phyloP scores from a whole-genome alignment of 2,113 vertebrate species.

The Poeciliopsis turrubarensis region DNA sequence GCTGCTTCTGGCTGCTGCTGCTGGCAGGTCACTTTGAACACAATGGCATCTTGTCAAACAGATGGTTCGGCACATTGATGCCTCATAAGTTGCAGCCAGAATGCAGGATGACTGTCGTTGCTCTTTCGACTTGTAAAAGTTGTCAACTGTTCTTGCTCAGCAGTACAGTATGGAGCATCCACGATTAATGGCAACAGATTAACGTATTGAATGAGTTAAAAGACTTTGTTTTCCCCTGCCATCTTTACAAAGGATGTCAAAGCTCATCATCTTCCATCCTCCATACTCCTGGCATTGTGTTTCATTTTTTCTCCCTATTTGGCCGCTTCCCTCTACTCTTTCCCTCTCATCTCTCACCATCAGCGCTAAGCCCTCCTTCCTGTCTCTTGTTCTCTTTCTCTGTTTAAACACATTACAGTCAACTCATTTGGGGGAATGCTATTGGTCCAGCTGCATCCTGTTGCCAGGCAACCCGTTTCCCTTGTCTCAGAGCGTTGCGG shows the following conservation, averaged over 20 bases:
- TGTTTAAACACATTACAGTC: slow-evolving; percentile 82
- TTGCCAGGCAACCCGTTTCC: slow-evolving; percentile 84
- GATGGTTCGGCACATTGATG: slow-evolving; percentile 31
- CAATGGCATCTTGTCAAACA: slow-evolving; percentile 12
- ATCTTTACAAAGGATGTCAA: slow-evolving; percentile 3
- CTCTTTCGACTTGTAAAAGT: background rate
- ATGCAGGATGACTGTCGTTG: slow-evolving; percentile 13
- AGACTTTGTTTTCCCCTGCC: background rate
- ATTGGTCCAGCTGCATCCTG: slow-evolving; percentile 82
- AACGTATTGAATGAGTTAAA: background rate
- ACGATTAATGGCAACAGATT: background rate
- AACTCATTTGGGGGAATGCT: slow-evolving; percentile 78
- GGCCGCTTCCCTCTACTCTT: slow-evolving; percentile 36
- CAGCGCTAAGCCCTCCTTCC: slow-evolving; percentile 44
- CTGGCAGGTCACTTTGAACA: slow-evolving; percentile 34
- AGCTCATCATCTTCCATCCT: slow-evolving; percentile 2
- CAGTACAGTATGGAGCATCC: background rate
- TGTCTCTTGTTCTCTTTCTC: slow-evolving; percentile 64
- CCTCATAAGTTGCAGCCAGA: slow-evolving; percentile 12
- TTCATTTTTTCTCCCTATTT: slow-evolving; percentile 14
- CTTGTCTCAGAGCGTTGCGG: slow-evolving; percentile 77
- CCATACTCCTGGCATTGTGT: slow-evolving; percentile 17
- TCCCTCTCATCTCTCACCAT: slow-evolving; percentile 48
- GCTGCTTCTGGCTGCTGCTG: slow-evolving; percentile 10
- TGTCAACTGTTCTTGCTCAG: background rate